A percentile compares a stretch with the other conserved stretches of the same genome.
Conservation (phyloP, 2,888 invertebrate genomes). For the Choreutis nemorana region DNA sequence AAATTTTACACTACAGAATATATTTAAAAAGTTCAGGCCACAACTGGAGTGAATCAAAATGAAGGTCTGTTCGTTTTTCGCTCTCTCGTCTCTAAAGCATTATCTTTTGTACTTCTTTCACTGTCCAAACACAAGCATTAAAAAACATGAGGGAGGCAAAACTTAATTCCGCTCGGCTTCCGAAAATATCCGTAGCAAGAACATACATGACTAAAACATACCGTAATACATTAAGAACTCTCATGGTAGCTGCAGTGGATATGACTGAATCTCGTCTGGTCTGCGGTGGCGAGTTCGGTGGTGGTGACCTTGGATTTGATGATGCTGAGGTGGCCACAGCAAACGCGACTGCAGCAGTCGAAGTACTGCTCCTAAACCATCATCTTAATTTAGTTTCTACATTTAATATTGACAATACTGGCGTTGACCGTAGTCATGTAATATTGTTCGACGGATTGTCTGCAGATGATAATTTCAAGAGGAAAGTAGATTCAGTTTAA, state of each 20-base stretch:
- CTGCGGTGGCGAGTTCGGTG: slow-evolving; percentile 56
- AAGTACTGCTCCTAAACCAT: slow-evolving; percentile 77
- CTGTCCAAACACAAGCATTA: no score
- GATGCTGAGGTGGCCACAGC: slow-evolving; percentile 91
- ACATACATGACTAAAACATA: slow-evolving; percentile 14
- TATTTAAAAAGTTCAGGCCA: background rate
- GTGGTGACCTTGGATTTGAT: slow-evolving; percentile 79
- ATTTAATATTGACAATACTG: no score
- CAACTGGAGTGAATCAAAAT: background rate
- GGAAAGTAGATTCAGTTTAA: no score
- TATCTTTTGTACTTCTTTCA: no score
- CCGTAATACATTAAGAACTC: slow-evolving; percentile 87
- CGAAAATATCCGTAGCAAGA: no score
- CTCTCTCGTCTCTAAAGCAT: no score
- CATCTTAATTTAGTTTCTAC: no score
- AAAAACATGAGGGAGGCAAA: no score
- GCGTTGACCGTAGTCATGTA: no score
- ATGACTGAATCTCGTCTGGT: slow-evolving; percentile 74
- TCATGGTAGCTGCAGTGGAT: slow-evolving; percentile 93
- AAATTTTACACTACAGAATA: background rate
- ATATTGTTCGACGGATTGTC: no score
- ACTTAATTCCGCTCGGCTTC: no score
- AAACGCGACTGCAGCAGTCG: slow-evolving; percentile 88
- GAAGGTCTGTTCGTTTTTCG: background rate
- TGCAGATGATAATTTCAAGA: no score